Percentiles rank a stretch among this genome's conserved stretches.
phyloP scores from a whole-genome alignment of 2,888 invertebrate species.

The Drosophila prolongata region DNA sequence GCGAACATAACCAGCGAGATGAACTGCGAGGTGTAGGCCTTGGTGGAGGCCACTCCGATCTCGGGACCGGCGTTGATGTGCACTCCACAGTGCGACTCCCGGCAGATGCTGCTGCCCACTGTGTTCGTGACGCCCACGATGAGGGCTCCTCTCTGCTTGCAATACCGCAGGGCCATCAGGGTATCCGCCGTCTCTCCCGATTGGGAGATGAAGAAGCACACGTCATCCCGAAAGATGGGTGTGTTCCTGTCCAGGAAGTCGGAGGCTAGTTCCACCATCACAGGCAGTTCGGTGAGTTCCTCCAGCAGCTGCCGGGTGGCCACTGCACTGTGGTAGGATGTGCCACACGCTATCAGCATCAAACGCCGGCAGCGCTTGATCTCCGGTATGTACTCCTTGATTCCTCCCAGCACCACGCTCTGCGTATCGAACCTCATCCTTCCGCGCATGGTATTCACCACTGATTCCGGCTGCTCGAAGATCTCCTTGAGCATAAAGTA shows the following conservation, averaged over 20 bases:
- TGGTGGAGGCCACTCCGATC: slow-evolving; percentile 99
- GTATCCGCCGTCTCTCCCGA: slow-evolving; percentile 99
- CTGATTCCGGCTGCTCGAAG: slow-evolving; percentile 99
- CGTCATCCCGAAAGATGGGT: slow-evolving; percentile 99
- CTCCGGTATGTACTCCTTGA: slow-evolving; percentile 99
- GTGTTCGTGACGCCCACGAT: slow-evolving; percentile 99
- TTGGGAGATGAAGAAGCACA: slow-evolving; percentile 99
- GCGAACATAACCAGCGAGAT: slow-evolving; percentile 99
- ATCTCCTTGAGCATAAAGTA: slow-evolving; percentile 99
- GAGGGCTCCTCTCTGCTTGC: slow-evolving; percentile 97
- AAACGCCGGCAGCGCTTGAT: slow-evolving; percentile 97
- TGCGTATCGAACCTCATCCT: slow-evolving; percentile 95
- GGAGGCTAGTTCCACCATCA: slow-evolving; percentile 99
- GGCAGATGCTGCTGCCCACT: slow-evolving; percentile 98
- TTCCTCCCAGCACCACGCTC: slow-evolving; percentile 95
- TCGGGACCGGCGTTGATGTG: slow-evolving; percentile 99
- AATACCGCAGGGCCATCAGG: slow-evolving; percentile 96
- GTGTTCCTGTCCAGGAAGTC: slow-evolving; percentile 99
- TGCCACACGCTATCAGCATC: slow-evolving; percentile 99
- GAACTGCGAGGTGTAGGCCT: slow-evolving; percentile 99
- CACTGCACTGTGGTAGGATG: slow-evolving; percentile 98
- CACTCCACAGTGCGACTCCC: slow-evolving; percentile 99
- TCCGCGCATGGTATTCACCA: slow-evolving; percentile 99
- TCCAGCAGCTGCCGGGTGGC: slow-evolving; percentile 97
- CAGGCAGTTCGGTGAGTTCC: slow-evolving; percentile 98